Evolutionary conservation across 2,113 vertebrate species (phyloP).

Genomic region (Heterotis niloticus): DNA sequence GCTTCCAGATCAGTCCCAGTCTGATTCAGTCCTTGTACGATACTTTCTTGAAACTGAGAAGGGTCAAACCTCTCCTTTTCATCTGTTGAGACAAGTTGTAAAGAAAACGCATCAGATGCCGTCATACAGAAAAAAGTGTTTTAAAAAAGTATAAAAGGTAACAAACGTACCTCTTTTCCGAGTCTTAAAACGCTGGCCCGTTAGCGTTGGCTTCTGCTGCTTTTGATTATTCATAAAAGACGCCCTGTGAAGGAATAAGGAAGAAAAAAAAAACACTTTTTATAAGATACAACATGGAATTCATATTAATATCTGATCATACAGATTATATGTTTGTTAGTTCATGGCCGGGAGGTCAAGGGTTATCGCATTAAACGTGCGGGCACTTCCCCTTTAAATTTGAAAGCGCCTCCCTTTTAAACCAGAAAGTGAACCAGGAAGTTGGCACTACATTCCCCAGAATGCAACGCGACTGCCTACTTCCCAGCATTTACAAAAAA

Average conservation of each 20-base stretch:
- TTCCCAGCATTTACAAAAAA: neutral
- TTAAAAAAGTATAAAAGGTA: neutral
- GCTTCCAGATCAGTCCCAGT: constrained; percentile 98
- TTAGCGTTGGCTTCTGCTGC: constrained; percentile 99
- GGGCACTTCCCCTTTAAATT: too few species aligned
- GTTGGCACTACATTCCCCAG: constrained; percentile 27
- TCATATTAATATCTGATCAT: too few species aligned
- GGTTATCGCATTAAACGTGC: too few species aligned
- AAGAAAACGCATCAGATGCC: neutral
- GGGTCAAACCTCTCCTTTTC: constrained; percentile 99
- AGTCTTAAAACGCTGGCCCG: constrained; percentile 99
- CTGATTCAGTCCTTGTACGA: constrained; percentile 99
- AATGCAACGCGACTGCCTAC: neutral
- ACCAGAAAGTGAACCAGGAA: neutral
- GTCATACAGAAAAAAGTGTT: neutral
- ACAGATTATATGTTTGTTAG: neutral
- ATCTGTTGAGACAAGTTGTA: constrained; percentile 68
- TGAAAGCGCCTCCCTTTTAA: neutral
- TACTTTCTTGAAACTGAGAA: constrained; percentile 99
- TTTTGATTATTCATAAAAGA: constrained; percentile 99
- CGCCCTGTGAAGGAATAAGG: constrained; percentile 74
- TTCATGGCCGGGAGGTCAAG: too few species aligned
- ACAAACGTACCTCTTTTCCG: constrained; percentile 87
- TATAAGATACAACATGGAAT: neutral
- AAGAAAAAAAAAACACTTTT: neutral